phyloP scores from a whole-genome alignment of 1,140 invertebrate species.

The Drosophila insularis region DNA sequence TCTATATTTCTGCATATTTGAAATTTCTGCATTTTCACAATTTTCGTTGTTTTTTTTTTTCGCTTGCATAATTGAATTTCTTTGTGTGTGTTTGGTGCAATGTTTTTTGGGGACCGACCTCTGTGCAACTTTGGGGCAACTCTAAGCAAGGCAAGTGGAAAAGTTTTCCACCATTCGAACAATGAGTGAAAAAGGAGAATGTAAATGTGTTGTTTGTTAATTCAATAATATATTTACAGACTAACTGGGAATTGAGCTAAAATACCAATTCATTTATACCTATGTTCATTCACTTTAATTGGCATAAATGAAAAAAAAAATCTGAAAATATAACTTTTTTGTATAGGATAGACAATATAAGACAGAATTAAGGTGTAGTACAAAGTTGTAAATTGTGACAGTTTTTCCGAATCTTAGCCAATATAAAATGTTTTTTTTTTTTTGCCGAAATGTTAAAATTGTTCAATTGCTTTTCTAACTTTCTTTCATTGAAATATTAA shows the following conservation, averaged over 20 bases:
- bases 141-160: background rate
- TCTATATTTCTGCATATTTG: slow-evolving; percentile 43
- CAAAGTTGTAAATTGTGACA: too few species aligned
- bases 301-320: background rate
- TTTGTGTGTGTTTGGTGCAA: slow-evolving; percentile 44
- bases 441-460: too few species aligned
- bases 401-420: too few species aligned
- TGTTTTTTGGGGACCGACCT: background rate
- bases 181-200: background rate
- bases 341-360: too few species aligned
- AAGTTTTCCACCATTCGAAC: background rate
- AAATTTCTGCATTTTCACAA: slow-evolving; percentile 37
- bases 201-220: background rate
- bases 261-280: background rate
- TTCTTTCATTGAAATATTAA: too few species aligned
- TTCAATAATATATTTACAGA: slow-evolving; percentile 3
- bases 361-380: too few species aligned
- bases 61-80: slow-evolving; percentile 73
- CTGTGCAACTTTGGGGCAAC: background rate
- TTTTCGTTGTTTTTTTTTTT: slow-evolving; percentile 46
- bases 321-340: background rate
- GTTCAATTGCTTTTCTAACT: too few species aligned
- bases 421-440: too few species aligned
- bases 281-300: background rate
- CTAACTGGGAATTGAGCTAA: background rate